Evolutionary conservation across 2,888 invertebrate species (phyloP).

Genomic region (Noctua comes): DNA sequence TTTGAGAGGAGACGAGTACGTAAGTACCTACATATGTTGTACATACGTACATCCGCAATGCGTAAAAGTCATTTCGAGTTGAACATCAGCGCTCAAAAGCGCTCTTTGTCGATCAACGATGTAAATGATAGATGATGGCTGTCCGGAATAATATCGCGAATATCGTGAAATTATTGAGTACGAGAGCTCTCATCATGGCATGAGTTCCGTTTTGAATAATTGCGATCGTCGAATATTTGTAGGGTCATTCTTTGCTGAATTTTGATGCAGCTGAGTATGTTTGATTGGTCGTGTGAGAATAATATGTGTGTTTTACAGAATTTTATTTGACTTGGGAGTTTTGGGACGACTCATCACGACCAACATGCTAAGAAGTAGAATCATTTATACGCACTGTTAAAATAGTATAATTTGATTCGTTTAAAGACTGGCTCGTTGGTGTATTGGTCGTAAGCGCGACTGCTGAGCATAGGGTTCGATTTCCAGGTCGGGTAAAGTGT

Average conservation of each 20-base stretch:
- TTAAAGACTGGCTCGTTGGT: no score
- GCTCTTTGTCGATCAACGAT: constrained; percentile 63
- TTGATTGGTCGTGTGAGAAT: neutral
- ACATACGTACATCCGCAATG: constrained; percentile 46
- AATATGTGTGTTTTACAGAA: neutral
- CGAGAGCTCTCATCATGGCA: constrained; percentile 30
- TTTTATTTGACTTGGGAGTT: neutral
- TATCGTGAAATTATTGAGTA: constrained; percentile 60
- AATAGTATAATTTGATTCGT: neutral
- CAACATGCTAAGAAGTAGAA: neutral
- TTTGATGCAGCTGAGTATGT: constrained; percentile 23
- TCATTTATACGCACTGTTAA: neutral
- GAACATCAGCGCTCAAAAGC: constrained; percentile 52
- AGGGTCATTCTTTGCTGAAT: constrained; percentile 28
- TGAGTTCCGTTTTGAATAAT: constrained; percentile 48
- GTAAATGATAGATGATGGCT: constrained; percentile 59
- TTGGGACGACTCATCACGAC: no score
- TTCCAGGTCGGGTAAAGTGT: neutral
- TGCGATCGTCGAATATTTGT: constrained; percentile 36
- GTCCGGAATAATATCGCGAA: constrained; percentile 51
- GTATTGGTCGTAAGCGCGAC: neutral
- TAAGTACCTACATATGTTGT: neutral
- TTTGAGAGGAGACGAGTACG: constrained; percentile 28
- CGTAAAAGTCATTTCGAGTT: constrained; percentile 58
- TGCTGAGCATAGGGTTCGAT: no score